Evolutionary conservation across 2,113 vertebrate species (phyloP), one percentile per base, ranked within the genome.

Genomic region (Rhynchopsitta pachyrhyncha): DNA sequence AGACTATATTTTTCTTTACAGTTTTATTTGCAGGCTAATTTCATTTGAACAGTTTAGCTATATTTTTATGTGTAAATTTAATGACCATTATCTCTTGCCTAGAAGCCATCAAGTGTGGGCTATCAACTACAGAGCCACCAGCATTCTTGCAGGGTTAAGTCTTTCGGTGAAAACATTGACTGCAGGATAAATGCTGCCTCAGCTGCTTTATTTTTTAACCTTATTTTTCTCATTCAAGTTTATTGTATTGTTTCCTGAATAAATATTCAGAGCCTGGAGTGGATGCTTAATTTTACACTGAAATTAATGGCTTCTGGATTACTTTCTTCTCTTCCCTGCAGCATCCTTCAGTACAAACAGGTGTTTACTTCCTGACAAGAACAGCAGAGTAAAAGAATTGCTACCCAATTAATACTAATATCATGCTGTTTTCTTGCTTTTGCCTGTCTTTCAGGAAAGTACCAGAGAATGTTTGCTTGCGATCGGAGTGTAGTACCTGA

Each of bases 81-180:
- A 14, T 24, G 6, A n/a, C 37, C 0, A 0, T 14, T 5, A 24
- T 74, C 3, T 5, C 7, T 77, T 92, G 18, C 19, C 24, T 62
- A 2, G 69, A 44, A 80, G 53, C 62, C 66, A 12, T 69, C 15
- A 71, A 46, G 28, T 4, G 4, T 49, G 17, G 27, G 4, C 19
- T 66, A 28, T 69, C 13, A 60, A 27, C 27, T 71, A 7, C 23
- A 82, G 52, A 92, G 33, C 11, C 33, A 62, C n/a, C 52, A 47
- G 14, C 11, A 7, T 49, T 91, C 47, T 86, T 78, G 17, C 7
- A 37, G n/a, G 6, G n/a, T 11, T 28, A 23, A 24, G 31, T 41
- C 22, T 75, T 92, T 23, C 52, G 31, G 20, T 44, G 44, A 60
- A 88, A 73, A 13, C 4, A 49, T 44, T 22, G 37, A 69, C 5